Evolutionary conservation across 2,888 invertebrate species (phyloP).

Genomic region (Acleris holmiana): DNA sequence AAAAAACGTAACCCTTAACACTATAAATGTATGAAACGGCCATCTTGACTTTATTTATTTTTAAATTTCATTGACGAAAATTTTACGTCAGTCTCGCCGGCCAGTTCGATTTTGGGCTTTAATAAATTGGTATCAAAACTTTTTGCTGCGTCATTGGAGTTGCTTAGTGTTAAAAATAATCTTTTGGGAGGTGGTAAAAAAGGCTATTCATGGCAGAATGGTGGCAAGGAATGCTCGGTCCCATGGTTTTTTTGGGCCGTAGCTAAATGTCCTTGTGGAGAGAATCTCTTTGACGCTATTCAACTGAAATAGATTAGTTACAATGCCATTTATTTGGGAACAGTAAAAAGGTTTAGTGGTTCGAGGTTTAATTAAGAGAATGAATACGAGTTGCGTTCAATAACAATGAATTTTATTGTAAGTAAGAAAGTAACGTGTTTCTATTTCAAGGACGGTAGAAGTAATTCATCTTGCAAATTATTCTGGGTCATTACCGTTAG

Average conservation of each 20-base stretch:
- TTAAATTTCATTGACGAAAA: slow-evolving; percentile 67
- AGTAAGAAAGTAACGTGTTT: too few relatives aligned
- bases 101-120: slow-evolving; percentile 52
- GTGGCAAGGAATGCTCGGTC: slow-evolving; percentile 70
- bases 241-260: slow-evolving; percentile 74
- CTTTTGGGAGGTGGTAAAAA: slow-evolving; percentile 22
- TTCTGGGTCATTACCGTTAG: too few relatives aligned
- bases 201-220: slow-evolving; percentile 57
- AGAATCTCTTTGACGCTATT: slow-evolving; percentile 54
- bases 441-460: too few relatives aligned
- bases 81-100: slow-evolving; percentile 41
- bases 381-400: not conserved
- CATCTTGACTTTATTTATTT: slow-evolving; percentile 59
- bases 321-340: slow-evolving; percentile 23
- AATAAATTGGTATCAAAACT: slow-evolving; percentile 44
- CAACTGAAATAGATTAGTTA: slow-evolving; percentile 50
- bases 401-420: not conserved
- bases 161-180: slow-evolving; percentile 18
- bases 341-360: slow-evolving; percentile 12
- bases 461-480: too few relatives aligned
- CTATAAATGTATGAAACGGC: slow-evolving; percentile 60
- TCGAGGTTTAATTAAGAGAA: slow-evolving; percentile 13
- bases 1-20: slow-evolving; percentile 63
- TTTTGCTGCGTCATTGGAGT: slow-evolving; percentile 34
- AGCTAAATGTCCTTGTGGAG: slow-evolving; percentile 71